Percentiles rank a stretch among this genome's conserved stretches.
Evolutionary conservation across 2,797 vertebrate genomes (phyloP).

Genomic region (Phrynocephalus guinanensis): DNA sequence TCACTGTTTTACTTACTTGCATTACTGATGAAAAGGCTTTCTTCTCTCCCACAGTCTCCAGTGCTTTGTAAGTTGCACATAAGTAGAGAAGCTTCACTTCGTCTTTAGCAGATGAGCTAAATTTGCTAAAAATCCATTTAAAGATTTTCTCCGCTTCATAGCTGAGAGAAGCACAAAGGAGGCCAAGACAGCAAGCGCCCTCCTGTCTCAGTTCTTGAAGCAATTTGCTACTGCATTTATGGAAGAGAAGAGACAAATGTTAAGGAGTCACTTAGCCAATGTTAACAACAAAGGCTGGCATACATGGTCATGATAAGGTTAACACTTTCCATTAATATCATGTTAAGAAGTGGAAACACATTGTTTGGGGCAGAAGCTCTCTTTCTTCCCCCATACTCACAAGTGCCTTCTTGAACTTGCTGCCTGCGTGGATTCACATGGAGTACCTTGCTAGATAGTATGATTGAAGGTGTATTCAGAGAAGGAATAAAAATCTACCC

Average conservation of each 20-base stretch:
- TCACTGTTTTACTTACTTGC: slow-evolving; percentile 85
- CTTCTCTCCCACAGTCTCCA: slow-evolving; percentile 97
- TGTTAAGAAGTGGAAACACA: neutral
- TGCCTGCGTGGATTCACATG: neutral
- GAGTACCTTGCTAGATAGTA: neutral
- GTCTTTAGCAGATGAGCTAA: slow-evolving; percentile 91
- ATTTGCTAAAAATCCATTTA: slow-evolving; percentile 98
- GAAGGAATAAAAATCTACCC: neutral
- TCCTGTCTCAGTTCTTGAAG: slow-evolving; percentile 97
- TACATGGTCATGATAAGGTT: neutral
- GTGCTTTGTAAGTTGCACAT: slow-evolving; percentile 91
- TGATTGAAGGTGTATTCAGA: neutral
- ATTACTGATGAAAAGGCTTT: slow-evolving; percentile 97
- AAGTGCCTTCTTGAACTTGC: neutral
- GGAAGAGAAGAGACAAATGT: slow-evolving; percentile 44
- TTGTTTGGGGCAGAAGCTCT: too few relatives aligned
- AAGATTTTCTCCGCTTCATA: slow-evolving; percentile 98
- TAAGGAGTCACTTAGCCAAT: slow-evolving; percentile 19
- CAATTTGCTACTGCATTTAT: slow-evolving; percentile 92
- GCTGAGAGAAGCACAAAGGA: slow-evolving; percentile 93
- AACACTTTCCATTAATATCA: neutral
- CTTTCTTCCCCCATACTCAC: neutral
- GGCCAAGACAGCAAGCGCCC: slow-evolving; percentile 92
- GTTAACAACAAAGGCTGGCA: neutral
- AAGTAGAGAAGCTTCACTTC: slow-evolving; percentile 97